Base-by-base conservation (phyloP, 92 coral and sea anemone genomes). In the Heliopora coerulea region DNA sequence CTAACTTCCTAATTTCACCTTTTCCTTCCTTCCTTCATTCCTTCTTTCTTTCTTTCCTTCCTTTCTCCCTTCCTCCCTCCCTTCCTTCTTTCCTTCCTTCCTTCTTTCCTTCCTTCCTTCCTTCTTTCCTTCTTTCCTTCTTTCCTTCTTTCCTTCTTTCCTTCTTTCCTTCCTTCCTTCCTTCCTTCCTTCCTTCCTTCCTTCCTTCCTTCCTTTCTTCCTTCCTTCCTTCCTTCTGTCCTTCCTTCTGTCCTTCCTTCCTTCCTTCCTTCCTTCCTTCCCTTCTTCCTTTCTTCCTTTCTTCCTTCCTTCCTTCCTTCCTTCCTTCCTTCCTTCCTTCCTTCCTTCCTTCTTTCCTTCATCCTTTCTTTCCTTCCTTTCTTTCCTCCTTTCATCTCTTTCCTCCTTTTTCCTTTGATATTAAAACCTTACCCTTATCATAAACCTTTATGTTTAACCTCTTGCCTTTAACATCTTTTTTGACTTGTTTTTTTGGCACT, bases 251-350 rank as follows among this genome's bases (percentile, higher is more conserved):
- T 37, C 42, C 42, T 10, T 37, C 42, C 42, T 10, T 37, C 42
- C 42, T 37, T 37, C 42, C 42, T 37, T 37, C 42, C 42, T 11
- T 37, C 42, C 4, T 37, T 37, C 42, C 42, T 11, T 37, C 42
- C 42, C 42, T 44, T 25, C 26, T 64, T 64, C 72, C 40, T 26
- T 64, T 49, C 46, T 26, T 64, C 46, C 72, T 64, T 32, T 49
- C 46, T 32, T 64, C 72, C 46, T 64, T 64, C 46, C 72, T 64
- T 64, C 46, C 72, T 32, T 64, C 46, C 72, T 64, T 64, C 46
- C 46, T 64, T 64, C 46, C 72, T 26, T 26, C 40, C 40, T 64
- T 64, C 72, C 72, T 67, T 39, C 59, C 74, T 64, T 64, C 72
- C 46, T 64, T 64, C 46, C 72, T 64, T 26, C 72, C 46, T 26